Percentiles rank a stretch among this genome's conserved stretches.
Conservation (phyloP, 2,888 invertebrate species). For the Phasia obesa region DNA sequence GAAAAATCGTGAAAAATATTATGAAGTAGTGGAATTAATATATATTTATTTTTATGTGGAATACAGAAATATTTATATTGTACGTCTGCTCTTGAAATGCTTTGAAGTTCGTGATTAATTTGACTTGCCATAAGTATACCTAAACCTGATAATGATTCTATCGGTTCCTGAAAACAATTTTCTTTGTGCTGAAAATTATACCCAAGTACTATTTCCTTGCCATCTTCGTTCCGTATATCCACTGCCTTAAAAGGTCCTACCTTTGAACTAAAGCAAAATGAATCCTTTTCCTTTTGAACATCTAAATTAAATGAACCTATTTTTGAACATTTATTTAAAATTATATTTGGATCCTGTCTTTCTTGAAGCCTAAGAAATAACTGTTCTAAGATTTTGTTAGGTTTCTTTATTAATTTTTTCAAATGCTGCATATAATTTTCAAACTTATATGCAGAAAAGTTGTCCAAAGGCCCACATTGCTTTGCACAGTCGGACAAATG, state of each 20-base stretch:
- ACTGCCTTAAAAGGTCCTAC: conserved; percentile 28
- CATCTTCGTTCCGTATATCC: conserved; percentile 6
- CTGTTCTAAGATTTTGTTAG: conserved; percentile 40
- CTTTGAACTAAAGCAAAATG: conserved; percentile 42
- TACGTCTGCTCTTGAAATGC: conserved; percentile 42
- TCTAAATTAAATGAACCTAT: conserved; percentile 46
- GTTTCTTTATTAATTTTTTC: conserved; percentile 49
- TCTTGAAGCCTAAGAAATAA: conserved; percentile 38
- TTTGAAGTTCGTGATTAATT: conserved; percentile 18
- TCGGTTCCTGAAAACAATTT: conserved; percentile 56
- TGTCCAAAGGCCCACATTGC: conserved; percentile 35
- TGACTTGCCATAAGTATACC: conserved; percentile 45
- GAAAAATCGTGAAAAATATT: conserved; percentile 32
- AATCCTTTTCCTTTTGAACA: conserved; percentile 51
- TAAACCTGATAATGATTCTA: conserved; percentile 49
- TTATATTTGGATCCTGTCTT: conserved; percentile 30
- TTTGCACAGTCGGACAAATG: conserved; percentile 28
- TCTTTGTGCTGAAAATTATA: conserved; percentile 45
- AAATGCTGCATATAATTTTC: conserved; percentile 56
- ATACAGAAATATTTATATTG: conserved; percentile 57
- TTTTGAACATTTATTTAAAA: conserved; percentile 34
- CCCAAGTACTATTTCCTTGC: conserved; percentile 23
- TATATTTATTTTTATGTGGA: conserved; percentile 49
- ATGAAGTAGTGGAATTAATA: conserved; percentile 39
- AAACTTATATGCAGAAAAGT: conserved; percentile 53